Evolutionary conservation across 2,113 vertebrate species (phyloP).

Genomic region (Thalassarche chlororhynchos): DNA sequence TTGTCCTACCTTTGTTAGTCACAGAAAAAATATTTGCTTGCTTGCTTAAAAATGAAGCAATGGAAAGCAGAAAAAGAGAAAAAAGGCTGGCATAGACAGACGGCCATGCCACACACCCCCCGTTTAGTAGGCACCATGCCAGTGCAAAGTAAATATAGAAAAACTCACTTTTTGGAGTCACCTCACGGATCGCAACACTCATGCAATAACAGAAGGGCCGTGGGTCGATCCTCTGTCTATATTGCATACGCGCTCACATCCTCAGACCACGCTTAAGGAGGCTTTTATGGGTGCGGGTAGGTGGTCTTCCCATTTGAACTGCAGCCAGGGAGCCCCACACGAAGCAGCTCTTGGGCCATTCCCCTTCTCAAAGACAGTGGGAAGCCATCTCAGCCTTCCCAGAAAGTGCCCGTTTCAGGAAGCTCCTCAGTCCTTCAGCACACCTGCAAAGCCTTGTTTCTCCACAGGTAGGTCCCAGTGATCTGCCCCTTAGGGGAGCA

Average conservation of each 20-base stretch:
- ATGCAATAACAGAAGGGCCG: rapidly evolving
- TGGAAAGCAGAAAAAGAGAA: background rate
- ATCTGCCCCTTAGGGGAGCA: background rate
- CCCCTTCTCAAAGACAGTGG: background rate
- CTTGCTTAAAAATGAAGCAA: background rate
- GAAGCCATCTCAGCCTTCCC: background rate
- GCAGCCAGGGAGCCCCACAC: background rate
- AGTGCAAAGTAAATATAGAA: background rate
- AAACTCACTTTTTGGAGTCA: background rate
- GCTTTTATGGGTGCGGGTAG: rapidly evolving
- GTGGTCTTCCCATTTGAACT: rapidly evolving
- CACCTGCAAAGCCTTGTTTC: rapidly evolving
- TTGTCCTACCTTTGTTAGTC: background rate
- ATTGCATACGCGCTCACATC: rapidly evolving
- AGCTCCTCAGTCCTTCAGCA: background rate
- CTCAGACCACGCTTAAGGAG: background rate
- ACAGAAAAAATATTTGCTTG: background rate
- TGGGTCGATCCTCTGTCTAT: rapidly evolving
- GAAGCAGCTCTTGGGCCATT: rapidly evolving
- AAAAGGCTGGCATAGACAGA: background rate
- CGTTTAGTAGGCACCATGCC: background rate
- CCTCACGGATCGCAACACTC: background rate
- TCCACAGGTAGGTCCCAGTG: background rate
- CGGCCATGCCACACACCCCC: background rate
- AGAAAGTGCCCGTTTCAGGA: rapidly evolving